Conservation (phyloP, 2,888 invertebrate species). For the Cinara cedri region DNA sequence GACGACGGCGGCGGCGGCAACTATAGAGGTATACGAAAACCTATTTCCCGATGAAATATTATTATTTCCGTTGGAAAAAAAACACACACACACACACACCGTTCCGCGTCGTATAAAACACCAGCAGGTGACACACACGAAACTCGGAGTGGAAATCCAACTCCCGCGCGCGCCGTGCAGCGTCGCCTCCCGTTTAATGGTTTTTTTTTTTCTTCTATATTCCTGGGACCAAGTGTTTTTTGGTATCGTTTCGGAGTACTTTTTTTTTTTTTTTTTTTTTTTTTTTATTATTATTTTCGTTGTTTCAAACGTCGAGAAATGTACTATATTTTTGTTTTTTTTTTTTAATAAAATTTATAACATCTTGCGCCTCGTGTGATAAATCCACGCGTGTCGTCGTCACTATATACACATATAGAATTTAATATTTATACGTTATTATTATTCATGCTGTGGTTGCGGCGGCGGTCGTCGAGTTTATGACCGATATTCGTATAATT, state of each 20-base stretch:
- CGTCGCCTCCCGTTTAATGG: neutral
- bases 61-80: slow-evolving; percentile 15
- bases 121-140: slow-evolving; percentile 9
- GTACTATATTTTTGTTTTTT: neutral
- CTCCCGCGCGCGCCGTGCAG: neutral
- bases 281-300: neutral
- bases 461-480: no score
- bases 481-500: no score
- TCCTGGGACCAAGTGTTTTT: neutral
- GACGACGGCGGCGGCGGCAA: neutral
- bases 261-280: neutral
- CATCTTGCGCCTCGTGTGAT: neutral
- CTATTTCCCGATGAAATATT: slow-evolving; percentile 49
- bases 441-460: no score
- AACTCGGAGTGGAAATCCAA: slow-evolving; percentile 3
- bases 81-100: neutral
- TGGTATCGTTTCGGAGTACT: neutral
- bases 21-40: neutral
- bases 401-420: no score
- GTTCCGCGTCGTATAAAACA: slow-evolving; percentile 25
- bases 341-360: no score
- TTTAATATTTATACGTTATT: slow-evolving; percentile 36
- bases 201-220: neutral
- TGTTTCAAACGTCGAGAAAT: neutral
- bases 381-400: no score